These are phyloP conservation scores for Luscinia luscinia DNA, from an alignment of 2,797 vertebrate genomes.

Conservation along the genomic window DNA sequence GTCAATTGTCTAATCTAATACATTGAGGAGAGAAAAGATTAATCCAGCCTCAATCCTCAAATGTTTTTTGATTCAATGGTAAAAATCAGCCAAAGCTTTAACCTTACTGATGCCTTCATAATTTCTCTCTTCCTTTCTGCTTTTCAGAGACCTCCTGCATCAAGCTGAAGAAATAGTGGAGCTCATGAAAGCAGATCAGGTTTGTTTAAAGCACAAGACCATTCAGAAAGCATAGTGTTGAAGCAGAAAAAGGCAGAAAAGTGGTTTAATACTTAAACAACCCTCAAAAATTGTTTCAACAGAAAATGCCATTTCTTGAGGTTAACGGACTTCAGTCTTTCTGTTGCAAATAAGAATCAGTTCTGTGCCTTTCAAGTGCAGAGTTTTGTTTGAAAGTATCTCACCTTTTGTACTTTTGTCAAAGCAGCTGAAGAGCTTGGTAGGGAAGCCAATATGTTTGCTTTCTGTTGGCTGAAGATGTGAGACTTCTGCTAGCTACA, in stretches of 20 bases:
- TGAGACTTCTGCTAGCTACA: neutral
- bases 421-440: neutral
- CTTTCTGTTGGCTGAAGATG: neutral
- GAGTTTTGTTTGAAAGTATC: neutral
- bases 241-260: neutral
- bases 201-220: constrained; percentile 39
- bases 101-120: neutral
- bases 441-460: neutral
- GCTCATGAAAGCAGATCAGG: constrained; percentile 70
- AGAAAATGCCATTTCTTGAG: neutral
- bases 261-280: neutral
- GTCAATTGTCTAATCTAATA: neutral
- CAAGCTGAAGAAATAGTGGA: constrained; percentile 73
- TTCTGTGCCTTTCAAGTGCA: neutral
- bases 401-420: neutral
- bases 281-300: neutral
- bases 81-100: neutral
- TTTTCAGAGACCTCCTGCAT: constrained; percentile 67
- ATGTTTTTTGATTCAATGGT: neutral
- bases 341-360: neutral
- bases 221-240: neutral
- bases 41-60: neutral
- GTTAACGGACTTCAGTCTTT: neutral
- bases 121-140: neutral
- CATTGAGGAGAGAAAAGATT: neutral